Percentiles rank a stretch among this genome's conserved stretches.
Evolutionary conservation across 2,888 invertebrate genomes (phyloP).

Genomic region (Drosophila borealis): DNA sequence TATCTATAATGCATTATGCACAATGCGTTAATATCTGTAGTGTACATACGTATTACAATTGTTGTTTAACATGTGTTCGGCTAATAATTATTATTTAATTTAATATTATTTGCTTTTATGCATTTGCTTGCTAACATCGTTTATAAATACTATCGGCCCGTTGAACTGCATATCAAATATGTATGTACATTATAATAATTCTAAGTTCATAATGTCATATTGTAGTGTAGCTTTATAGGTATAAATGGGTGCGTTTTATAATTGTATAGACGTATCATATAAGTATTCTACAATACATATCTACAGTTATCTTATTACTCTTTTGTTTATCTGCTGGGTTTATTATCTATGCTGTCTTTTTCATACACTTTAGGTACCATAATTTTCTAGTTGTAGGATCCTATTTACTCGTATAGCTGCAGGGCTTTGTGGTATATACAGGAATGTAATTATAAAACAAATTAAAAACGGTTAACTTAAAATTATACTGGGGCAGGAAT

Average conservation of each 20-base stretch:
- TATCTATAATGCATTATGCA: slow-evolving; percentile 31
- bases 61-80: slow-evolving; percentile 74
- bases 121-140: slow-evolving; percentile 68
- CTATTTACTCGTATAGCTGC: slow-evolving; percentile 48
- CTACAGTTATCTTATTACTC: slow-evolving; percentile 66
- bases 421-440: slow-evolving; percentile 66
- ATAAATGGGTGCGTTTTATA: slow-evolving; percentile 34
- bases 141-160: slow-evolving; percentile 61
- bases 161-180: slow-evolving; percentile 61
- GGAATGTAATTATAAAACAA: slow-evolving; percentile 39
- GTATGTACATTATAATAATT: slow-evolving; percentile 62
- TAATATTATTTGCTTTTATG: slow-evolving; percentile 39
- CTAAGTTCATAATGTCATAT: slow-evolving; percentile 56
- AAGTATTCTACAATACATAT: slow-evolving; percentile 73
- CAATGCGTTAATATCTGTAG: slow-evolving; percentile 33
- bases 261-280: slow-evolving; percentile 37
- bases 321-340: slow-evolving; percentile 31
- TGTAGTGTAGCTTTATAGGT: slow-evolving; percentile 26
- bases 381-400: slow-evolving; percentile 66
- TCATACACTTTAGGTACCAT: slow-evolving; percentile 72
- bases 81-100: slow-evolving; percentile 60
- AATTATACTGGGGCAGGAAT: slow-evolving; percentile 6
- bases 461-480: neutral
- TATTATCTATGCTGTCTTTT: slow-evolving; percentile 46
- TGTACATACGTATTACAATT: slow-evolving; percentile 60